Evolutionary conservation across 2,797 vertebrate genomes (phyloP), one percentile per base, ranked within the genome.

Genomic region (Sebastes cheni): DNA sequence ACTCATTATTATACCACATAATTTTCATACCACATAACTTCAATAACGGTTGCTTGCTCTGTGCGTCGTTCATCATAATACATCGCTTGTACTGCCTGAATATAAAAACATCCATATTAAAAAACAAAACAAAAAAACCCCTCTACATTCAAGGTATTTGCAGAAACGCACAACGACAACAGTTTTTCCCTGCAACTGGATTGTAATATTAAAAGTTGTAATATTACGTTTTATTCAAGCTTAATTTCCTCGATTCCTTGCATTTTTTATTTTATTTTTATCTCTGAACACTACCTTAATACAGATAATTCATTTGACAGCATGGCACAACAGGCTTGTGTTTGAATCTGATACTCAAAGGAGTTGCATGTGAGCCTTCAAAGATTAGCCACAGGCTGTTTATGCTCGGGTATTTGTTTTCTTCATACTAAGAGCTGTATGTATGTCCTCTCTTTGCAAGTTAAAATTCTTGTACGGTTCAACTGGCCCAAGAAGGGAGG

Each of bases 301-400:
- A 39, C 61, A 23, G 55, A 77, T 80, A 64, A 77, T 78, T 86
- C 9, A 79, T 86, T 68, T 81, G 68, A 78, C 82, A 88, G 72
- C 72, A 75, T 69, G 61, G 66, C 62, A 82, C 77, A 84, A 80
- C 70, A 75, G 54, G 72, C 60, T 32, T 77, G 64, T 88, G 74
- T 86, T 91, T 85, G 76, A 75, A 68, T 72, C 80, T 50, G 73
- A 72, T 67, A 79, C 82, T 91, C 75, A 79, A 61, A 81, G 72
- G 65, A 69, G 69, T 79, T 75, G 39, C 67, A 84, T 79, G 77
- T 13, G 14, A 77, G 64, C 76, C 69, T 79, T 83, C 58, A 84
- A 78, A 87, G 74, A 81, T 88, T 77, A 79, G 87, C 90, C 86
- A 72, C 60, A 79, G 89, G 89, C 85, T 92, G 85, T 91, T 91